Percentiles rank a stretch among this genome's conserved stretches.
Conservation (phyloP, 2,113 vertebrate genomes). For the Scolopax mira region DNA sequence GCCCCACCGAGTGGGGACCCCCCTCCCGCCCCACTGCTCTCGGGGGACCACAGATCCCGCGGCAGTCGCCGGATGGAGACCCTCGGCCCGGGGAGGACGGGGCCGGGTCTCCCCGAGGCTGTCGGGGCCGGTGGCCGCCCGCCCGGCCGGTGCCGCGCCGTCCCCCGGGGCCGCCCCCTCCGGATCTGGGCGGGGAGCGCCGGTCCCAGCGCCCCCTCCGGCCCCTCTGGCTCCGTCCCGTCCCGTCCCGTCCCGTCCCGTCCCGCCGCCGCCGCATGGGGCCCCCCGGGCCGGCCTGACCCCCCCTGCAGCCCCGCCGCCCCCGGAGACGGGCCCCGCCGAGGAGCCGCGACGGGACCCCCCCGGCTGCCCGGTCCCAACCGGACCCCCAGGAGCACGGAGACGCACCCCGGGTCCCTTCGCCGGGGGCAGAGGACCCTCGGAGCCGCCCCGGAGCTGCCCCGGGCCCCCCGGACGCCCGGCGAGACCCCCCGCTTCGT, state of each 20-base stretch:
- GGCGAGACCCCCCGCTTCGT: background rate
- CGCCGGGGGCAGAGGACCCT: background rate
- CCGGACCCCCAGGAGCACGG: background rate
- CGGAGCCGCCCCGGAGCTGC: background rate
- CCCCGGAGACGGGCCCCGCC: background rate
- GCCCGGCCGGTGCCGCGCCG: background rate
- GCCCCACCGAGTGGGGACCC: background rate
- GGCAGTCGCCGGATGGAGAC: background rate
- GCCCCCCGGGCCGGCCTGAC: slow-evolving; percentile 33
- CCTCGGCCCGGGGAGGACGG: background rate
- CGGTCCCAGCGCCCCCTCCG: background rate
- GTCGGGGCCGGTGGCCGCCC: background rate
- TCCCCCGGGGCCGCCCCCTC: background rate
- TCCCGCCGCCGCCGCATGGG: background rate
- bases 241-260: background rate
- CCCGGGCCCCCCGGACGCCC: background rate
- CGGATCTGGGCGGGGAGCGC: slow-evolving; percentile 43
- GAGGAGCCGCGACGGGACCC: background rate
- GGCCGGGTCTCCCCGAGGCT: background rate
- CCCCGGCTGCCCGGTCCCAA: background rate
- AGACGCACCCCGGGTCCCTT: background rate
- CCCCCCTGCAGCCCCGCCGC: background rate
- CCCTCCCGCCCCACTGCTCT: background rate
- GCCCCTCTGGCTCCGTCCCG: background rate
- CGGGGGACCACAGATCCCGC: background rate